Conservation (phyloP, 2,113 vertebrate genomes). For the Phodopus roborovskii region DNA sequence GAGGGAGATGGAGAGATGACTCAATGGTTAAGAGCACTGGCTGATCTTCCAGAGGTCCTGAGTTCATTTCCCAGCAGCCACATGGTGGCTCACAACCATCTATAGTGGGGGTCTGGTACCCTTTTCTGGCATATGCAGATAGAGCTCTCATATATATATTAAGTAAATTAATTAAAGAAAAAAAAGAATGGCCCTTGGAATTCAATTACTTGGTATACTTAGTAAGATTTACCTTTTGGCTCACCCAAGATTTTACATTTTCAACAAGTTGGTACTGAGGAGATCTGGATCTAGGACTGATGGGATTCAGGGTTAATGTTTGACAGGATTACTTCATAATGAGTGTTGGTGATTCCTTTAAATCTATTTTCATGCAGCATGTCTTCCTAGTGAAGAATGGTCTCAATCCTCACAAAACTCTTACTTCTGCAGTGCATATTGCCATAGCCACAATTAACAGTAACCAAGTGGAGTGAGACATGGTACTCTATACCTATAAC, state of each 20-base stretch:
- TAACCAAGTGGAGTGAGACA: neutral
- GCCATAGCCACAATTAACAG: neutral
- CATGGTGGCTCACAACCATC: neutral
- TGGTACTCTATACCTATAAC: neutral
- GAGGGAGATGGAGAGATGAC: neutral
- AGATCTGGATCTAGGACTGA: too few relatives aligned
- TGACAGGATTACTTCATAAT: neutral
- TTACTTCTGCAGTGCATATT: neutral
- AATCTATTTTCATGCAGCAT: neutral
- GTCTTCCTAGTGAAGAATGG: neutral
- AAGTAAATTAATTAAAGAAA: neutral
- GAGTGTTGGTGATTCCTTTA: neutral
- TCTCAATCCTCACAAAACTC: neutral
- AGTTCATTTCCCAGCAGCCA: neutral
- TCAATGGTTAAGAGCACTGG: neutral
- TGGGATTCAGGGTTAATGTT: neutral
- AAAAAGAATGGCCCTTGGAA: neutral
- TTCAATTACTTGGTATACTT: neutral
- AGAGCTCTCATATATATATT: neutral
- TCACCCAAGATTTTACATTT: neutral
- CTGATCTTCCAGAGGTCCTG: neutral
- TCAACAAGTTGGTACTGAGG: neutral
- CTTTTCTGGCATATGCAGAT: neutral
- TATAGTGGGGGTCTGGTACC: neutral
- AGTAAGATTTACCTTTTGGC: neutral